Percentiles rank a stretch among this genome's conserved stretches.
These are phyloP conservation scores for Loxodonta africana DNA, from an alignment of 2,113 vertebrate species.

Conservation along the genomic window DNA sequence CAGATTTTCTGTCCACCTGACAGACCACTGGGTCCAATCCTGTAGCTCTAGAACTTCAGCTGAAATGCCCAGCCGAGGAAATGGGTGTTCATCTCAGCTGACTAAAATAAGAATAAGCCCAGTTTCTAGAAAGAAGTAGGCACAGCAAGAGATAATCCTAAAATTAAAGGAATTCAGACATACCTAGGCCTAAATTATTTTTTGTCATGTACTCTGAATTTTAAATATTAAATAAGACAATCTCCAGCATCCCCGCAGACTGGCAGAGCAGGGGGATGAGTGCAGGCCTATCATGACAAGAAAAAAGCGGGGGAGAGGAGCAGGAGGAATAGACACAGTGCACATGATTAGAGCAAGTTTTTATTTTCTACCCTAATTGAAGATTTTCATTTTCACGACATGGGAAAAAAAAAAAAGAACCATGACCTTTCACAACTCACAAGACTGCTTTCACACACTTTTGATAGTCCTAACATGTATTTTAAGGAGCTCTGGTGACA, in stretches of 20 bases:
- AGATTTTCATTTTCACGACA: background rate
- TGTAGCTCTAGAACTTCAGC: background rate
- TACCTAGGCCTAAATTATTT: background rate
- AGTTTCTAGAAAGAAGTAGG: background rate
- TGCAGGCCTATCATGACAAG: background rate
- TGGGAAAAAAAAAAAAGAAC: background rate
- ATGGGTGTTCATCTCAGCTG: background rate
- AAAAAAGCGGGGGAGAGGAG: background rate
- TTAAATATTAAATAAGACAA: constrained; percentile 3
- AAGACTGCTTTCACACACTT: constrained; percentile 3
- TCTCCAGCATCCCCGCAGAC: background rate
- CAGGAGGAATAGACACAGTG: background rate
- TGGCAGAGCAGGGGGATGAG: background rate
- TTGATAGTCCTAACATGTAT: background rate
- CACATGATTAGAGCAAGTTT: background rate
- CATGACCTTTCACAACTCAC: background rate
- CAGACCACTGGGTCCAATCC: background rate
- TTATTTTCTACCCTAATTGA: background rate
- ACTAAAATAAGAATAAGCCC: background rate
- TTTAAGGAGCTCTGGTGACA: background rate
- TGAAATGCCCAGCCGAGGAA: background rate
- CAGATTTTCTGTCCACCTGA: background rate
- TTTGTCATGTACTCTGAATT: constrained; percentile 14
- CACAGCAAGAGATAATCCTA: background rate
- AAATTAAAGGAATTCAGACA: background rate